Base-by-base conservation (phyloP, 1,140 invertebrate genomes). In the Prorops nasuta region DNA sequence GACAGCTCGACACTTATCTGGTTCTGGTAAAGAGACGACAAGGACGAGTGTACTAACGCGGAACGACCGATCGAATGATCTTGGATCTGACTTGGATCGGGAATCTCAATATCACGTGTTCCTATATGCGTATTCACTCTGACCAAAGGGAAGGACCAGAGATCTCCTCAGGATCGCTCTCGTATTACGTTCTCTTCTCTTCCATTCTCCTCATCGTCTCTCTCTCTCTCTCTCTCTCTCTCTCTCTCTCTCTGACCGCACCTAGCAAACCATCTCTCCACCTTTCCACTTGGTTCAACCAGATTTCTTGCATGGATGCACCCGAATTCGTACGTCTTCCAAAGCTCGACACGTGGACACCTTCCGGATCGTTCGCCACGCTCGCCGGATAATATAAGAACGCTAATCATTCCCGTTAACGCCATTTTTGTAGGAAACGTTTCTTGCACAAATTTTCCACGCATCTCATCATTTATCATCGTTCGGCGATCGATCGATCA, bases 201-300 rank as follows among this genome's bases (percentile, higher is more conserved):
- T n/a, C n/a, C n/a, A n/a, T n/a, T n/a, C n/a, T n/a, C n/a, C n/a
- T n/a, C n/a, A n/a, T n/a, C n/a, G n/a, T n/a, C n/a, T n/a, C n/a
- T n/a, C n/a, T n/a, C n/a, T n/a, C n/a, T n/a, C n/a, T n/a, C n/a
- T n/a, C n/a, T n/a, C n/a, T n/a, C n/a, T n/a, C n/a, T n/a, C n/a
- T n/a, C n/a, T n/a, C n/a, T n/a, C n/a, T n/a, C n/a, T n/a, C n/a
- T n/a, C n/a, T n/a, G n/a, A n/a, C n/a, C n/a, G n/a, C n/a, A n/a
- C n/a, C n/a, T n/a, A n/a, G n/a, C n/a, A n/a, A n/a, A n/a, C n/a
- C n/a, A n/a, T n/a, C n/a, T n/a, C n/a, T n/a, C n/a, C n/a, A n/a
- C 70, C 60, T 61, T 73, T 72, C 65, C 65, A 72, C 63, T 72
- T 70, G 58, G 69, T 65, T 71, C 65, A 57, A 63, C 57, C 58